Evolutionary conservation across 2,113 vertebrate species (phyloP), one percentile per base, ranked within the genome.

Genomic region (Boleophthalmus pectinirostris): DNA sequence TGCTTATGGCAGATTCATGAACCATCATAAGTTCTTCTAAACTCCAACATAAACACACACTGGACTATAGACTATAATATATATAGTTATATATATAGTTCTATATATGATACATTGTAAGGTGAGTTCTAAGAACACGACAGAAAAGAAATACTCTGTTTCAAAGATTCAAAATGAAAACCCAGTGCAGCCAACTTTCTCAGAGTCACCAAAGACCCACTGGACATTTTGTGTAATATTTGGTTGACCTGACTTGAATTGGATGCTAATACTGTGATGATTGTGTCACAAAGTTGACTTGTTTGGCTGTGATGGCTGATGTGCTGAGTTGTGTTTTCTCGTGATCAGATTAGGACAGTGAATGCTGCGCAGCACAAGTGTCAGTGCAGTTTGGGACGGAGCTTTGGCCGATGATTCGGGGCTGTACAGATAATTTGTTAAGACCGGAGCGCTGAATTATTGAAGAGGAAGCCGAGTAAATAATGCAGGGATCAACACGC

Each of bases 401-500:
- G 7, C 23, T 38, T 13, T 13, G 61, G 18, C 18, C 61, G 61
- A 38, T 8, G 21, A n/a, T 3, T 20, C 18, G 38, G 78, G 76
- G 83, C 73, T 58, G 4, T 80, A 82, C 87, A 87, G 84, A 88
- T 96, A 93, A 95, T 96, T 95, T 94, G 88, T 86, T 87, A 85
- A 86, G 81, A 88, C 82, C 90, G 93, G 91, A 87, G 86, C 87
- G 88, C 88, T 96, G 95, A 96, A 96, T 96, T 95, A 97, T 96
- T 96, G 94, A 96, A 94, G 74, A 73, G 89, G 75, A 94, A 93
- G 93, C 93, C 93, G 90, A 94, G 95, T 96, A 95, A 96, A 96
- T 96, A 96, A 96, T 96, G 95, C 93, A 96, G 92, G 90, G 94
- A 95, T 96, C 95, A 95, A 95, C 94, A 96, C 94, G 93, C 92